phyloP scores from a whole-genome alignment of 2,113 vertebrate genomes.

The Irena cyanogastra region DNA sequence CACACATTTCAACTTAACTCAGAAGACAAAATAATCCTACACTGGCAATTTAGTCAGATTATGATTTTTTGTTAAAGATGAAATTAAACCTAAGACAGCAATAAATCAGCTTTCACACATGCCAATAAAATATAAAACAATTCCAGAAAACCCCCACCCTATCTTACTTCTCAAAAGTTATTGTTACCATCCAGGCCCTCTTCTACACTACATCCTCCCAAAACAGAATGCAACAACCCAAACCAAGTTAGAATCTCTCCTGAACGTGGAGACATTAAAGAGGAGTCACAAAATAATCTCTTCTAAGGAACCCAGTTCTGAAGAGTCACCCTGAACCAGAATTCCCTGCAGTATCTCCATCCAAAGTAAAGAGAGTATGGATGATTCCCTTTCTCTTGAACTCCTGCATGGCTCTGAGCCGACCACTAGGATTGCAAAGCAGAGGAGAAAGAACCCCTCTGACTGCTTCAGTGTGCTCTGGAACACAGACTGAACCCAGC shows the following conservation, averaged over 20 bases:
- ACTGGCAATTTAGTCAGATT: background rate
- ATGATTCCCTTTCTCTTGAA: background rate
- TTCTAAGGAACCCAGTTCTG: background rate
- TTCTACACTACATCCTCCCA: background rate
- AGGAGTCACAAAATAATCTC: background rate
- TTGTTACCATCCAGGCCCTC: background rate
- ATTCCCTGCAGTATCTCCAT: background rate
- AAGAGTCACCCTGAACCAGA: background rate
- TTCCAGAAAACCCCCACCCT: background rate
- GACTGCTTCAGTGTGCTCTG: fast-evolving
- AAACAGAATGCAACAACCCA: background rate
- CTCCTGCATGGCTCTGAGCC: background rate
- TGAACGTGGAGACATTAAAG: background rate
- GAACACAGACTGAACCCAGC: background rate
- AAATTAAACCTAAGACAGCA: background rate
- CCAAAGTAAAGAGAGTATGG: background rate
- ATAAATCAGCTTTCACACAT: background rate
- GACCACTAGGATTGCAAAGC: background rate
- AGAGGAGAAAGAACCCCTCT: background rate
- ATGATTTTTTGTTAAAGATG: background rate
- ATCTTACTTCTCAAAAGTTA: background rate
- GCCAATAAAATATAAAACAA: background rate
- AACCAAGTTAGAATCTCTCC: background rate
- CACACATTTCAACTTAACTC: background rate
- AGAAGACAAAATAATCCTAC: background rate